Conservation (phyloP, 2,113 vertebrate genomes). For the Willisornis vidua region DNA sequence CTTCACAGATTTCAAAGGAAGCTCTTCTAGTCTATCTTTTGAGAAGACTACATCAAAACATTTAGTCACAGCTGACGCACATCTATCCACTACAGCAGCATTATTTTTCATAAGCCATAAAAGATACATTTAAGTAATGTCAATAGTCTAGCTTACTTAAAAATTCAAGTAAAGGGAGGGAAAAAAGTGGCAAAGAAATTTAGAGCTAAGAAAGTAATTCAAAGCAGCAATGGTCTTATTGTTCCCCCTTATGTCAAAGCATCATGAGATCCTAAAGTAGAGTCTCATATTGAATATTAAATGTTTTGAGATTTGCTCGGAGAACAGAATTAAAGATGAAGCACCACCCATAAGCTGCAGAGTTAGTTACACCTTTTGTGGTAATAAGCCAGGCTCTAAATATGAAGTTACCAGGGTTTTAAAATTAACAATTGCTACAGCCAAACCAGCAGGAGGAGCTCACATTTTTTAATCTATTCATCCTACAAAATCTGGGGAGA, state of each 20-base stretch:
- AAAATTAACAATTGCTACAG: neutral
- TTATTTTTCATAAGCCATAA: conserved; percentile 72
- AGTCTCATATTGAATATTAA: neutral
- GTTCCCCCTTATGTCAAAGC: neutral
- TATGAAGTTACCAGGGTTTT: neutral
- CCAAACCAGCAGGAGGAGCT: conserved; percentile 57
- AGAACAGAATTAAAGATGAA: conserved; percentile 42
- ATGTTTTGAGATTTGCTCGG: neutral
- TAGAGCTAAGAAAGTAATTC: conserved; percentile 15
- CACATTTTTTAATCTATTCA: conserved; percentile 26
- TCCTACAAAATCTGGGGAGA: conserved; percentile 15
- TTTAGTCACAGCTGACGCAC: conserved; percentile 72
- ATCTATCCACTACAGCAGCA: conserved; percentile 59
- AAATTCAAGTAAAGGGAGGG: conserved; percentile 21
- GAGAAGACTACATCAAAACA: conserved; percentile 84
- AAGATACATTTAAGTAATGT: conserved; percentile 63
- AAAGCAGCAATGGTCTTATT: neutral
- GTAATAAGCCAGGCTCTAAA: conserved; percentile 32
- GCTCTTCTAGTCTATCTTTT: conserved; percentile 70
- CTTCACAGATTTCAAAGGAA: conserved; percentile 83
- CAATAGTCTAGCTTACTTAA: conserved; percentile 56
- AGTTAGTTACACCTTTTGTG: conserved; percentile 22
- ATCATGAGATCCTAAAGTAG: neutral
- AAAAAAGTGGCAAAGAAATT: conserved; percentile 24
- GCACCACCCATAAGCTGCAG: neutral